These are phyloP conservation scores for Hoplodrina ambigua DNA, from an alignment of 2,888 invertebrate species.

Conservation along the genomic window DNA sequence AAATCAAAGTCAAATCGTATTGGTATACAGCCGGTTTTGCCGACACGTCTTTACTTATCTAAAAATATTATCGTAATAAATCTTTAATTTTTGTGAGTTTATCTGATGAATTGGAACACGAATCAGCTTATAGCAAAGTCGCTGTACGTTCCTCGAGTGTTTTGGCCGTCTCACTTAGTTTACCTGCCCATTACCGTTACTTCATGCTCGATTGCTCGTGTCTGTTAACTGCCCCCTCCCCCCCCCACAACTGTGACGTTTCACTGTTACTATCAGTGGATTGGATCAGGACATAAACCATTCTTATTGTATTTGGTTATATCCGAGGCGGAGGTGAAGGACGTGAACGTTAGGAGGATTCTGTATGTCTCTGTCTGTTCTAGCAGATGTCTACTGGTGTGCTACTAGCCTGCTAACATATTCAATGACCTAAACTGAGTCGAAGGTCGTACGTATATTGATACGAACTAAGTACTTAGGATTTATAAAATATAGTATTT, in stretches of 20 bases:
- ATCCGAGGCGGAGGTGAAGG: not conserved
- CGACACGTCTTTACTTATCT: too few relatives aligned
- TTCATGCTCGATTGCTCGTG: slow-evolving; percentile 18
- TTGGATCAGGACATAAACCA: slow-evolving; percentile 5
- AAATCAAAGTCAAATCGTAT: too few relatives aligned
- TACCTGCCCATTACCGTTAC: slow-evolving; percentile 1
- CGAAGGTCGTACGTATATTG: not conserved
- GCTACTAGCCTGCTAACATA: too few relatives aligned
- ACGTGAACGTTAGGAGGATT: not conserved
- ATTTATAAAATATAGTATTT: not conserved
- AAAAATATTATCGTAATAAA: too few relatives aligned
- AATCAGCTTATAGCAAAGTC: too few relatives aligned
- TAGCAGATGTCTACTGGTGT: too few relatives aligned
- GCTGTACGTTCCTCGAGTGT: too few relatives aligned
- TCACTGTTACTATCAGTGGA: slow-evolving; percentile 20
- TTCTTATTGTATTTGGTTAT: slow-evolving; percentile 4
- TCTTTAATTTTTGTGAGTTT: too few relatives aligned
- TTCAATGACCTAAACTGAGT: not conserved
- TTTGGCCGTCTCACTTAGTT: not conserved
- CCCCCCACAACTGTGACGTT: slow-evolving; percentile 1
- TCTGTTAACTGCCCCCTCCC: slow-evolving; percentile 13
- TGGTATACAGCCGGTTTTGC: too few relatives aligned
- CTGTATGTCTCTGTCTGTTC: not conserved
- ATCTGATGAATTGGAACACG: too few relatives aligned
- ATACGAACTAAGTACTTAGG: not conserved